Evolutionary conservation across 2,888 invertebrate species (phyloP), one percentile per base, ranked within the genome.

Genomic region (Drosophila paranaensis): DNA sequence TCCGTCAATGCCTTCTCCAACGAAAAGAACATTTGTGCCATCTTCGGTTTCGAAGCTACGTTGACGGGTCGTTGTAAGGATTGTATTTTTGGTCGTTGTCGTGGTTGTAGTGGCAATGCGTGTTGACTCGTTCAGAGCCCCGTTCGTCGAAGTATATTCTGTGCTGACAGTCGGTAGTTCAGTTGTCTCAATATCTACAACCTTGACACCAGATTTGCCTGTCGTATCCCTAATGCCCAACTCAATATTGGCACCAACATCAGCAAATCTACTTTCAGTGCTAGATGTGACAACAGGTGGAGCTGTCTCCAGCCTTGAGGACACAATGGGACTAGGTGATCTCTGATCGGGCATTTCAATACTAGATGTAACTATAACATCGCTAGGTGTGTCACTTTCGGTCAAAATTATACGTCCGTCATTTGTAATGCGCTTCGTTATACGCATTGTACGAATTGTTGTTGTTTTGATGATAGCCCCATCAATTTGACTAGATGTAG

Each of bases 401-500:
- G 89, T 90, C 50, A 91, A 43, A 58, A 91, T 65, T 74, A 90
- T 85, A 14, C 87, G 85, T 71, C 91, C 92, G 74, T 92, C 91
- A 58, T 90, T 87, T 55, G 87, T 85, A 16, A 91, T 81, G 50
- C 89, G 90, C 76, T 89, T 92, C 6, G 88, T 90, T 55, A 90
- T 91, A 30, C 83, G 85, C 86, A 92, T 92, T 20, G 91, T 92
- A 43, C 90, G 92, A 74, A 90, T 91, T n/a, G 92, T 92, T 30
- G 92, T 92, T 57, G 91, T 92, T 63, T 91, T 92, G 27, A 91
- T 90, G 40, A 92, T 88, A 25, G 91, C 88, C 39, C 91, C 91
- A 72, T 88, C 87, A 35, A 83, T 57, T 72, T 88, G 90, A 64
- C 90, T 88, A 43, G 89, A 88, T 66, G 83, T 77, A 2, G 86